Conservation (phyloP, 2,797 vertebrate species). For the Karalla daura region DNA sequence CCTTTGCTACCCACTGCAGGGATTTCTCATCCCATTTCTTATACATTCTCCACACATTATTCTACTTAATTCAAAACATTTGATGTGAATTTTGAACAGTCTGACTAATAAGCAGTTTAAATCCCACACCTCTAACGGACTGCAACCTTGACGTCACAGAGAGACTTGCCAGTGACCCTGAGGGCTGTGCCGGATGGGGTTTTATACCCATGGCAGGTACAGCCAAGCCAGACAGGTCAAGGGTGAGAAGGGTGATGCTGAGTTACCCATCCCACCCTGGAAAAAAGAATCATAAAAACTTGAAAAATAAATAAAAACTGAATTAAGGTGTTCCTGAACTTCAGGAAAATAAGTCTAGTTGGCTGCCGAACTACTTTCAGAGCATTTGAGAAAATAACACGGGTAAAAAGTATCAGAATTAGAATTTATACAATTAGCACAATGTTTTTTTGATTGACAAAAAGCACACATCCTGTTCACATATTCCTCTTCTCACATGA, state of each 20-base stretch:
- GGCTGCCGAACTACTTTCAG: constrained; percentile 15
- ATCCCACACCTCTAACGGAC: not conserved
- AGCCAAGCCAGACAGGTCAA: too few species aligned
- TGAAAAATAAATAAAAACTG: too few species aligned
- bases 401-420: not conserved
- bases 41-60: constrained; percentile 27
- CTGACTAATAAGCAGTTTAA: constrained; percentile 24
- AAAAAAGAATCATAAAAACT: too few species aligned
- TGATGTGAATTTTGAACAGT: constrained; percentile 2
- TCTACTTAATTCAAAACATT: constrained; percentile 24
- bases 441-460: not conserved
- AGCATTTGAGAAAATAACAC: constrained; percentile 20
- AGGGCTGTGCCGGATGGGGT: too few species aligned
- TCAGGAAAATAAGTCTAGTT: too few species aligned
- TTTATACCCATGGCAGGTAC: too few species aligned
- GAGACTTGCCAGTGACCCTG: too few species aligned
- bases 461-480: not conserved
- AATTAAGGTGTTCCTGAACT: too few species aligned
- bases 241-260: too few species aligned
- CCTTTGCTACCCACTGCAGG: constrained; percentile 20
- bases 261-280: too few species aligned
- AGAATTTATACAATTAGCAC: constrained; percentile 1
- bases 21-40: constrained; percentile 30
- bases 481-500: not conserved
- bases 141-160: too few species aligned